phyloP scores from a whole-genome alignment of 1,140 invertebrate species.

The Mactra quadrangularis region DNA sequence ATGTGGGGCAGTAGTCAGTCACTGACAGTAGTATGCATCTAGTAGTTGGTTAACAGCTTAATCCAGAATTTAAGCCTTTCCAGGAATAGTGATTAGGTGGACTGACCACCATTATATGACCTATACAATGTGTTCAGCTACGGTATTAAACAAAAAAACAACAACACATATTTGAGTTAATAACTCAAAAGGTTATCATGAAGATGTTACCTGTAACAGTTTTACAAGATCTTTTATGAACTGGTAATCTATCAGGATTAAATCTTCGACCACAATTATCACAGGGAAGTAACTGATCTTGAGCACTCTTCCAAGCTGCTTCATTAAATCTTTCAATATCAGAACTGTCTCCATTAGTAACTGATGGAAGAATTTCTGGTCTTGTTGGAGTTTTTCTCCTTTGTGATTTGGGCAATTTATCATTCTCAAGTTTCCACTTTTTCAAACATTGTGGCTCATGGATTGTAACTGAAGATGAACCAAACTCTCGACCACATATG shows the following conservation, averaged over 20 bases:
- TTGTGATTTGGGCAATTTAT: conserved; percentile 86
- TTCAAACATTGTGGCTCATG: conserved; percentile 91
- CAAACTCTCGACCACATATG: conserved; percentile 83
- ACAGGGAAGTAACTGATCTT: conserved; percentile 86
- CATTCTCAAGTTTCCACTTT: conserved; percentile 89
- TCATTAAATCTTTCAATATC: conserved; percentile 79
- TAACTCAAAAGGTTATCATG: too few relatives aligned
- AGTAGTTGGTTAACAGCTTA: too few relatives aligned
- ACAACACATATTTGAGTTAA: too few relatives aligned
- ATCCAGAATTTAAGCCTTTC: too few relatives aligned
- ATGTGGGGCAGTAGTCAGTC: too few relatives aligned
- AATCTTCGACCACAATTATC: conserved; percentile 89
- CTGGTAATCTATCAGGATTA: conserved; percentile 87
- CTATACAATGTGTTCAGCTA: too few relatives aligned
- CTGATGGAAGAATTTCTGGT: conserved; percentile 83
- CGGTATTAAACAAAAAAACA: too few relatives aligned
- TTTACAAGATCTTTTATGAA: conserved; percentile 88
- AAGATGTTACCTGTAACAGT: conserved; percentile 59
- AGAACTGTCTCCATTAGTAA: conserved; percentile 60
- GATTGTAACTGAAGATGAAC: conserved; percentile 87
- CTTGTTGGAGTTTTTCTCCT: conserved; percentile 87
- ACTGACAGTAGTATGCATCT: too few relatives aligned
- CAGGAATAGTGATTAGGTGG: too few relatives aligned
- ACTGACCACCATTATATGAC: too few relatives aligned
- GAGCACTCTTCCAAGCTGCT: conserved; percentile 83